Conservation (phyloP, 2,888 invertebrate genomes). For the Caenorhabditis sp. region DNA sequence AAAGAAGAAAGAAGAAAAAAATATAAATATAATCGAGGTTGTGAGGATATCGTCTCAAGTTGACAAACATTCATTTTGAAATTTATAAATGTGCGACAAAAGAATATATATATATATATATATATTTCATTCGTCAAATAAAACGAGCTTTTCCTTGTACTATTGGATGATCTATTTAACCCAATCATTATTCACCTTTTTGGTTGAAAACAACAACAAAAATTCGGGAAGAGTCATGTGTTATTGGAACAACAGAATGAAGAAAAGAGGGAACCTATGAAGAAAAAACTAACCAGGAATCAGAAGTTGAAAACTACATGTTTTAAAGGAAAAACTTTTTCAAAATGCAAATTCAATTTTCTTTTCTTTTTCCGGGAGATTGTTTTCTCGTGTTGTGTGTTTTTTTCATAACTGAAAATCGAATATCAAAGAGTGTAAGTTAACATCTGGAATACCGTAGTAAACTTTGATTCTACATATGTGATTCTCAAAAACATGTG, state of each 20-base stretch:
- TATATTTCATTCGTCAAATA: not conserved
- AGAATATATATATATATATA: too few species aligned
- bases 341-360: constrained; percentile 1
- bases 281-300: not conserved
- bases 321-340: not conserved
- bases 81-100: not conserved
- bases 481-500: not conserved
- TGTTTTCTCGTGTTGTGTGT: not conserved
- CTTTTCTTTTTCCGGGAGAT: not conserved
- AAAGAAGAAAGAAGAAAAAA: not conserved
- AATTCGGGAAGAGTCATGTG: not conserved
- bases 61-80: not conserved
- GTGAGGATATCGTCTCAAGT: not conserved
- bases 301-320: not conserved
- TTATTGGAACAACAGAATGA: not conserved
- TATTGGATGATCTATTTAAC: not conserved
- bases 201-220: not conserved
- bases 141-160: not conserved
- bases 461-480: not conserved
- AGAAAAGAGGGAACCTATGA: not conserved
- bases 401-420: not conserved
- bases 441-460: not conserved
- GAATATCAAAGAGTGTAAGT: not conserved
- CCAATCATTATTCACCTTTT: too few species aligned
- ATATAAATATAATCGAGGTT: not conserved